A percentile compares a stretch with the other conserved stretches of the same genome.
Conservation (phyloP, 2,888 invertebrate species). For the Drosophila fungiperda region DNA sequence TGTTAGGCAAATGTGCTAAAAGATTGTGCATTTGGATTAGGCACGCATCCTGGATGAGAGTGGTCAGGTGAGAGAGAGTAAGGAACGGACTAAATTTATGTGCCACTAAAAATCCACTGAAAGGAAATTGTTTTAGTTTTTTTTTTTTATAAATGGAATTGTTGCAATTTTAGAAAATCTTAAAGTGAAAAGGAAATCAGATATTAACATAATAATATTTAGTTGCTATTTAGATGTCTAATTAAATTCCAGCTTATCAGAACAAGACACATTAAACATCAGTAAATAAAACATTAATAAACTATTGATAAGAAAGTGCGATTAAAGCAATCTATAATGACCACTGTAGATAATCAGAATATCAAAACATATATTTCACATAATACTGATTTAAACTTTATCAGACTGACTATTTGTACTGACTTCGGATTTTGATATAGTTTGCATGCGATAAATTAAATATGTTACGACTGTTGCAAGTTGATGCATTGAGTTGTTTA, state of each 20-base stretch:
- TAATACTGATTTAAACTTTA: neutral
- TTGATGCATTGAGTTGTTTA: slow-evolving; percentile 78
- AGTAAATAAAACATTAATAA: neutral
- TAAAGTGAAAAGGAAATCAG: neutral
- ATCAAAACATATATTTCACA: neutral
- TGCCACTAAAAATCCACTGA: neutral
- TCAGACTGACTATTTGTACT: slow-evolving; percentile 13
- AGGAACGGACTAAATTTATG: neutral
- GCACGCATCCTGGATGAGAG: slow-evolving; percentile 39
- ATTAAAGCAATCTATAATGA: neutral
- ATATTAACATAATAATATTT: neutral
- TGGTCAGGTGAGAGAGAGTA: neutral
- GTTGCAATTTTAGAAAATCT: neutral
- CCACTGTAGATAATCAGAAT: neutral
- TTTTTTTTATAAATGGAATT: neutral
- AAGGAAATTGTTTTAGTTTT: neutral
- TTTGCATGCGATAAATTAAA: slow-evolving; percentile 71
- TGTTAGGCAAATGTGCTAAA: slow-evolving; percentile 70
- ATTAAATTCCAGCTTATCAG: neutral
- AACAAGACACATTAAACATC: neutral
- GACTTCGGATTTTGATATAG: slow-evolving; percentile 68
- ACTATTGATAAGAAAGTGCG: neutral
- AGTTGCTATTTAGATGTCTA: neutral
- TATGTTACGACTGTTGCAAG: slow-evolving; percentile 55
- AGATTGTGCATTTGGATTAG: slow-evolving; percentile 67